Base-by-base conservation (phyloP, 2,797 vertebrate species). In the Pelobates cultripes region DNA sequence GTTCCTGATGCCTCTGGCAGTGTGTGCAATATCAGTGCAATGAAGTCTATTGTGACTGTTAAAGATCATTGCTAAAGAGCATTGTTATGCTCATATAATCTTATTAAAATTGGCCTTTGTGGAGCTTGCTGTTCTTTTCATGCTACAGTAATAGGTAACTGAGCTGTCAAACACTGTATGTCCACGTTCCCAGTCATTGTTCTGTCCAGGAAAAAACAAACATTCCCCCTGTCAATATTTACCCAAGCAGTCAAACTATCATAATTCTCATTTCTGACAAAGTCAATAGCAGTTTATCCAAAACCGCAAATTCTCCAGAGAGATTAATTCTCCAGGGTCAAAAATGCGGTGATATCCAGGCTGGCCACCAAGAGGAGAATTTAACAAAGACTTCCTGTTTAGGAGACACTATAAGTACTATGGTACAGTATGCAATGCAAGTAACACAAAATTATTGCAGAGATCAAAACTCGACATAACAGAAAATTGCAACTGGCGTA, bases 201-300 rank as follows among this genome's bases (percentile, higher is more conserved):
- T 55, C 3, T 14, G 8, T 45, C 73, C 57, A 60, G 57, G 57
- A 68, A 74, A 1, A 51, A 51, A 10, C 5, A 51, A 51, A 10
- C 5, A 69, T n/a, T 67, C 17, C 43, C 40, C 64, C 1, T 43
- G 76, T 64, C 76, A 70, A 70, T 70, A 74, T 74, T 78, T 83
- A 70, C 76, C 15, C 17, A 43, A 7, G 3, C 12, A 60, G 43
- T 63, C 66, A 44, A 6, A 67, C 66, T 67, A 61, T 44, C 4
- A 12, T 40, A 57, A 72, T 82, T 41, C 13, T 73, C 45, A 43
- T 47, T 47, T 53, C 45, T 5, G 66, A 75, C 79, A 76, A 73
- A 73, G 80, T 70, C 74, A 76, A 81, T 60, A 72, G 3, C 12
- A 42, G 40, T 9, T 51, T 70, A 28, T 76, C 28, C 3, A 57